Conservation (phyloP, 2,113 vertebrate species). For the Actenoides lindsayi region DNA sequence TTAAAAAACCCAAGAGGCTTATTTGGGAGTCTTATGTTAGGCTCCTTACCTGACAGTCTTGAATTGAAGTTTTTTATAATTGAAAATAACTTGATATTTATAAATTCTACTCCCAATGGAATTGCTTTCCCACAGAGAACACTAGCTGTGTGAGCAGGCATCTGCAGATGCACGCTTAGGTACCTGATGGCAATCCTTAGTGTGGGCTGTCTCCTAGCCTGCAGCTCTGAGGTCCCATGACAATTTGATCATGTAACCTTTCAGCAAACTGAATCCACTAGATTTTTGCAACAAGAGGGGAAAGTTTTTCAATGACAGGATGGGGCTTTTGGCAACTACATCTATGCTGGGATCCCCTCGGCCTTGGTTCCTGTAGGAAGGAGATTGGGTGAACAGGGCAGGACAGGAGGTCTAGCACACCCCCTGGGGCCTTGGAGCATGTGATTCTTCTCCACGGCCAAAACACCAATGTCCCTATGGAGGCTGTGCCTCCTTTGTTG, state of each 20-base stretch:
- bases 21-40: neutral
- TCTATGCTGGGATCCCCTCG: neutral
- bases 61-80: neutral
- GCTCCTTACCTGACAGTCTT: neutral
- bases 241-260: neutral
- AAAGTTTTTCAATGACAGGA: neutral
- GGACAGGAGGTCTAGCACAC: neutral
- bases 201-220: neutral
- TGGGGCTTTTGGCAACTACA: neutral
- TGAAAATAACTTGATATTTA: neutral
- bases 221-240: neutral
- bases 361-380: neutral
- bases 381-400: neutral
- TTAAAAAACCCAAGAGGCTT: neutral
- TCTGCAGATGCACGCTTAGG: neutral
- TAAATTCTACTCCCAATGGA: neutral
- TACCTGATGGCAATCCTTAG: rapidly evolving
- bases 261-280: neutral
- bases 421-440: neutral
- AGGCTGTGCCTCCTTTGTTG: neutral
- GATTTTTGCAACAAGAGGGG: neutral
- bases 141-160: neutral
- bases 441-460: rapidly evolving
- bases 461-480: neutral
- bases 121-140: neutral